phyloP scores from a whole-genome alignment of 2,888 invertebrate species.

The Anoncus sp. region DNA sequence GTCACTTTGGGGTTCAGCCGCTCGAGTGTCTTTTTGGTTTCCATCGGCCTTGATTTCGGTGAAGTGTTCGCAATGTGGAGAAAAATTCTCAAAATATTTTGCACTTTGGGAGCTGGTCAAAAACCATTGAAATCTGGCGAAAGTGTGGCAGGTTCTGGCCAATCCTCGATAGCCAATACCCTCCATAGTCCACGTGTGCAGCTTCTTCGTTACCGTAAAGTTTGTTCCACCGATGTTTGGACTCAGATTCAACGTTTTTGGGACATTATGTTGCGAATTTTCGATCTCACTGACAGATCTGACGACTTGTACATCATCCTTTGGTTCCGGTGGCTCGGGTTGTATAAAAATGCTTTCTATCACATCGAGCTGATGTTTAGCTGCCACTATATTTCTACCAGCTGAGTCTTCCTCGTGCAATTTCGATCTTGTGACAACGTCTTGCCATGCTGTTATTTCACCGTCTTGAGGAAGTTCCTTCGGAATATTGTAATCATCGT shows the following conservation, averaged over 20 bases:
- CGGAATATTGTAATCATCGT: constrained; percentile 68
- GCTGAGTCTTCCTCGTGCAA: constrained; percentile 41
- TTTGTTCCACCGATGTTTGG: constrained; percentile 15
- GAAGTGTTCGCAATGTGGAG: background rate
- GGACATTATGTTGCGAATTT: constrained; percentile 2
- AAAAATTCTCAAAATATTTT: constrained; percentile 14
- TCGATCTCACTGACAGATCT: constrained; percentile 40
- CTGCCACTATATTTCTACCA: background rate
- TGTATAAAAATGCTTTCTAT: constrained; percentile 65
- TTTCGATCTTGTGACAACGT: constrained; percentile 66
- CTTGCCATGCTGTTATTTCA: constrained; percentile 73
- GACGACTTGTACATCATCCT: constrained; percentile 68
- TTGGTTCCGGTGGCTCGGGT: constrained; percentile 74
- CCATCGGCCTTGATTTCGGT: constrained; percentile 1
- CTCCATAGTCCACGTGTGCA: constrained; percentile 53
- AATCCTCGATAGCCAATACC: background rate
- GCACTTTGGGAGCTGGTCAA: constrained; percentile 14
- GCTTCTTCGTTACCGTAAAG: constrained; percentile 34
- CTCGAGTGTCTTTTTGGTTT: constrained; percentile 12
- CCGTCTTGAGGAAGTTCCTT: constrained; percentile 51
- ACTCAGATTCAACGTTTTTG: constrained; percentile 23
- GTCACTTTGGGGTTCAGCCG: background rate
- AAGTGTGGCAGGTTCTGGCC: background rate
- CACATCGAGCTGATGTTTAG: background rate
- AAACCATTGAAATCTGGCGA: constrained; percentile 1